Evolutionary conservation across 2,888 invertebrate species (phyloP).

Genomic region (Cosmorhoe ocellata): DNA sequence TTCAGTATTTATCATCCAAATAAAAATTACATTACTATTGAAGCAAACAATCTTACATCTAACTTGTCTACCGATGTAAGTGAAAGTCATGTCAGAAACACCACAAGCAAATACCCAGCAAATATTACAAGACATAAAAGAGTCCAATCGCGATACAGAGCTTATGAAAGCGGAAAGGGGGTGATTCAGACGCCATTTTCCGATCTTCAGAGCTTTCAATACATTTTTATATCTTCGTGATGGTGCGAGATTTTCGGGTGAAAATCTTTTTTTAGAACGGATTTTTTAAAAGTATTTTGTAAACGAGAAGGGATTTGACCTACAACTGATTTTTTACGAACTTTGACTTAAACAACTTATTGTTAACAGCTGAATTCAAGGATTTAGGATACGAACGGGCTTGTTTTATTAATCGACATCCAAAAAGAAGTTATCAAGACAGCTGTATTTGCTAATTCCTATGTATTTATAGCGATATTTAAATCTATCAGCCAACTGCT

Average conservation of each 20-base stretch:
- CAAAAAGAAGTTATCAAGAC: too few species aligned
- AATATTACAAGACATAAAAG: slow-evolving; percentile 25
- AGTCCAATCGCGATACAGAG: slow-evolving; percentile 29
- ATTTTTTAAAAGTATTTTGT: too few species aligned
- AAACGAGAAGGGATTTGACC: too few species aligned
- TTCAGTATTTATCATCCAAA: too few species aligned
- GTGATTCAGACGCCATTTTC: slow-evolving; percentile 23
- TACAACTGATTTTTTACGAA: not conserved
- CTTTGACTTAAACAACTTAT: not conserved
- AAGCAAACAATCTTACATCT: not conserved
- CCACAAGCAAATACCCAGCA: slow-evolving; percentile 18
- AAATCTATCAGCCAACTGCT: too few species aligned
- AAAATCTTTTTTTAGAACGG: not conserved
- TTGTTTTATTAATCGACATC: too few species aligned
- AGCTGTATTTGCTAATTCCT: too few species aligned
- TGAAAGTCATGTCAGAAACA: slow-evolving; percentile 9
- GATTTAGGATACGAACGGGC: too few species aligned
- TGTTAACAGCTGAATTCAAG: too few species aligned
- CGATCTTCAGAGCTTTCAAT: slow-evolving; percentile 23
- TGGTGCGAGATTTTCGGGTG: slow-evolving; percentile 3
- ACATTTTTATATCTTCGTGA: slow-evolving; percentile 18
- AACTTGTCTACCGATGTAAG: too few species aligned
- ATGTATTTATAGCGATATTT: too few species aligned
- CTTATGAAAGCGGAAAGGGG: slow-evolving; percentile 25
- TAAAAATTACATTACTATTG: too few species aligned